These are phyloP conservation scores for Daboia siamensis DNA, from an alignment of 2,113 vertebrate genomes.

Conservation along the genomic window DNA sequence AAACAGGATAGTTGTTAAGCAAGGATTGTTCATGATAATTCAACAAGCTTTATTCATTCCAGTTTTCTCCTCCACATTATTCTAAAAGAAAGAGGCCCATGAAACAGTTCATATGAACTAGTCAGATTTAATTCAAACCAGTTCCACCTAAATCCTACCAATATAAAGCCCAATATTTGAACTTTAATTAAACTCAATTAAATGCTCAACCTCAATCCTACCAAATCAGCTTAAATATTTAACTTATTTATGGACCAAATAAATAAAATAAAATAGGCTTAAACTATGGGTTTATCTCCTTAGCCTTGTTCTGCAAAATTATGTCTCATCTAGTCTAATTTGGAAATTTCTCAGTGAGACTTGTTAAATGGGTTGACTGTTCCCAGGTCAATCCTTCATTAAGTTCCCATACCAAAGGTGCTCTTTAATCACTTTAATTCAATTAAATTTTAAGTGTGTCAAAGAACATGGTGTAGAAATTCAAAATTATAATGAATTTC, in stretches of 20 bases:
- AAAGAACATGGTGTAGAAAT: neutral
- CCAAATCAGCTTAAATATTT: neutral
- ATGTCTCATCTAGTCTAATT: neutral
- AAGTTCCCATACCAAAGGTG: neutral
- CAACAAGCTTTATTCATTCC: slow-evolving; percentile 15
- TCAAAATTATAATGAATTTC: neutral
- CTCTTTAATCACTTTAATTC: neutral
- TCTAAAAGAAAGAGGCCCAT: neutral
- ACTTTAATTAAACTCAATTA: slow-evolving; percentile 1
- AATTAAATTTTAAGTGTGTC: neutral
- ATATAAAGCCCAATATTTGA: neutral
- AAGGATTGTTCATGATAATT: neutral
- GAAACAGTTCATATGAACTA: neutral
- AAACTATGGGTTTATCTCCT: fast-evolving
- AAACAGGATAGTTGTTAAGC: neutral
- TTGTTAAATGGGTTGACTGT: neutral
- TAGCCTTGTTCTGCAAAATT: slow-evolving; percentile 17
- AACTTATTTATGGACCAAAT: neutral
- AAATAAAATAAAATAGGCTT: neutral
- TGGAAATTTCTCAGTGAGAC: slow-evolving; percentile 8
- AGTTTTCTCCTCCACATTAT: neutral
- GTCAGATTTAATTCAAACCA: neutral
- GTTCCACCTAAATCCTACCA: neutral
- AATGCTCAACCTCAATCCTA: neutral
- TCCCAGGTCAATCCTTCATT: neutral